Base-by-base conservation (phyloP, 2,113 vertebrate genomes). In the Cichladusa arquata region DNA sequence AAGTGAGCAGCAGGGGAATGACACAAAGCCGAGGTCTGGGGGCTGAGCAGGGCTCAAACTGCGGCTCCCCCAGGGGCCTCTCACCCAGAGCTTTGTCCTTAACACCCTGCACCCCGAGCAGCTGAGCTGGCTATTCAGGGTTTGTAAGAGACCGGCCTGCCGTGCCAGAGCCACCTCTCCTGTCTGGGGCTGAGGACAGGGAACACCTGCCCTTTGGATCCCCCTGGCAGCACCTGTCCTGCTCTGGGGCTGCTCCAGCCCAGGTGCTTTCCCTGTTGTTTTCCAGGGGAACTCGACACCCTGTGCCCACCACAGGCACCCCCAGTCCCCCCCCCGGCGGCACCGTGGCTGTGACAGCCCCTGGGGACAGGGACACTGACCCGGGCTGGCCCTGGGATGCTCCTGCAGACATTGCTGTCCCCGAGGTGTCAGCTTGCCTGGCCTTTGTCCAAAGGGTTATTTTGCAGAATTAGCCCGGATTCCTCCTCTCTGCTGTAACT, bases 251-350 rank as follows among this genome's bases (percentile, higher is more conserved):
- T 3, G 25, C 61, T 22, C 6, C 33, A 5, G 28, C 12, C 34
- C 71, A 23, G 36, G 40, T 7, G 71, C 53, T 80, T 28, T 33
- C 77, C 87, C 19, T 19, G 44, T 11, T 45, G 44, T 45, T 83
- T 67, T 34, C 90, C 5, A 0, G 9, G 67, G 62, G 48, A 83
- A 24, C 2, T 2, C 67, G 2, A 6, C 48, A 15, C 53, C 19
- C 42, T 2, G 45, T 18, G 18, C 45, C 61, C 13, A 1, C 3
- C 3, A 4, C 2, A 5, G 16, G 26, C 47, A 13, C 5, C 15
- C 14, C 51, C 42, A 3, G 58, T 2, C 4, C n/a, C 51, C 28
- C 26, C 23, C 7, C 6, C 40, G 40, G 40, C 16, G 47, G 12
- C 56, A 31, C 26, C 38, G 67, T 17, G 81, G 36, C 2, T 58